phyloP scores from a whole-genome alignment of 2,888 invertebrate genomes.

The Ametastegia equiseti region DNA sequence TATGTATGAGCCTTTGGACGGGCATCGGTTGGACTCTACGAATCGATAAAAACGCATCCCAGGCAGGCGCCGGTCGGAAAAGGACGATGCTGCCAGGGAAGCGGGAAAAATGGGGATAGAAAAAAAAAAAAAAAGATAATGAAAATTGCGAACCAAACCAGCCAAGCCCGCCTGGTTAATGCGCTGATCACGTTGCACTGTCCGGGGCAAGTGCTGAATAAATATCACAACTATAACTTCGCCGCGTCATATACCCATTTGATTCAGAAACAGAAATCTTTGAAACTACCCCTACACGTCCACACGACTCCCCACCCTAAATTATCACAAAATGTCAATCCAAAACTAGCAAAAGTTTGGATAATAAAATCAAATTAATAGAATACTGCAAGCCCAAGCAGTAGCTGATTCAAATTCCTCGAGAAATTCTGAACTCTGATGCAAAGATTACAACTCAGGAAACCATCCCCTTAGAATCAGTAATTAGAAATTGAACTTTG shows the following conservation, averaged over 20 bases:
- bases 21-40: conserved; percentile 69
- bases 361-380: neutral
- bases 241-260: neutral
- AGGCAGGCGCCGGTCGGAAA: conserved; percentile 73
- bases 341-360: neutral
- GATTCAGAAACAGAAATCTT: neutral
- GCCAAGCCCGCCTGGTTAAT: conserved; percentile 69
- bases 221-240: conserved; percentile 1
- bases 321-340: neutral
- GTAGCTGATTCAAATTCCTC: neutral
- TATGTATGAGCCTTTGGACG: conserved; percentile 64
- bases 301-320: neutral
- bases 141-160: conserved; percentile 57
- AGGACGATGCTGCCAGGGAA: conserved; percentile 57
- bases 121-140: conserved; percentile 66
- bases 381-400: neutral
- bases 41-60: conserved; percentile 77
- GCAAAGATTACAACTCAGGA: neutral
- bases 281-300: no score
- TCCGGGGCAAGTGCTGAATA: conserved; percentile 61
- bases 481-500: no score
- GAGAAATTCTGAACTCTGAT: neutral
- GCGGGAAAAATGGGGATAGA: conserved; percentile 50
- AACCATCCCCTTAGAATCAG: neutral
- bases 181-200: conserved; percentile 75